These are phyloP conservation scores for Aselliscus stoliczkanus DNA, from an alignment of 2,797 vertebrate genomes.

Conservation along the genomic window DNA sequence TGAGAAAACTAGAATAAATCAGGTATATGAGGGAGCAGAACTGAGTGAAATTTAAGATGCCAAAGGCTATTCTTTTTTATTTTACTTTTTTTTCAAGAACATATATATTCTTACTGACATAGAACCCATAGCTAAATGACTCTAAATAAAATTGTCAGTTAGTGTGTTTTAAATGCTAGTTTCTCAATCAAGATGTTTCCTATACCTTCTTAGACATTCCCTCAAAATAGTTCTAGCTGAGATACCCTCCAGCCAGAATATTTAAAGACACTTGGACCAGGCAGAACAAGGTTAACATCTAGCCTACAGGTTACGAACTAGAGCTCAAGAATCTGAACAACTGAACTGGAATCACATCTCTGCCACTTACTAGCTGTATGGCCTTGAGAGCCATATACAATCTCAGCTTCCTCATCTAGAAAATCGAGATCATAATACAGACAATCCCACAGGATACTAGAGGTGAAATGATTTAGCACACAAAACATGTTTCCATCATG, in stretches of 20 bases:
- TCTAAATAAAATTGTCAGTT: not conserved
- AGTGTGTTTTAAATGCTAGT: not conserved
- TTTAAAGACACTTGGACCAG: not conserved
- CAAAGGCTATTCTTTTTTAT: not conserved
- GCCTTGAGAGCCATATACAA: not conserved
- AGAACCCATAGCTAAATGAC: not conserved
- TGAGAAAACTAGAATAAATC: not conserved
- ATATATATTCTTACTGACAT: not conserved
- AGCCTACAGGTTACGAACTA: not conserved
- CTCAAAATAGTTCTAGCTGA: not conserved
- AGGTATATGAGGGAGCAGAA: not conserved
- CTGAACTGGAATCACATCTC: not conserved
- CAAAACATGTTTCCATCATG: not conserved
- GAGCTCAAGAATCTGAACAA: not conserved
- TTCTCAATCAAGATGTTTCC: not conserved
- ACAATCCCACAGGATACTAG: not conserved
- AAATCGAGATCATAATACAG: not conserved
- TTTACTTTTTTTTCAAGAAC: not conserved
- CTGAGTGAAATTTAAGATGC: not conserved
- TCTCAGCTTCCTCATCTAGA: not conserved
- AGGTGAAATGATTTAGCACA: not conserved
- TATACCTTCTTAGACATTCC: not conserved
- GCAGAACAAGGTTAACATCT: not conserved
- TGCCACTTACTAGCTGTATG: not conserved
- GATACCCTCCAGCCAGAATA: not conserved